Base-by-base conservation (phyloP, 1,140 invertebrate genomes). In the Agraylea sexmaculata region DNA sequence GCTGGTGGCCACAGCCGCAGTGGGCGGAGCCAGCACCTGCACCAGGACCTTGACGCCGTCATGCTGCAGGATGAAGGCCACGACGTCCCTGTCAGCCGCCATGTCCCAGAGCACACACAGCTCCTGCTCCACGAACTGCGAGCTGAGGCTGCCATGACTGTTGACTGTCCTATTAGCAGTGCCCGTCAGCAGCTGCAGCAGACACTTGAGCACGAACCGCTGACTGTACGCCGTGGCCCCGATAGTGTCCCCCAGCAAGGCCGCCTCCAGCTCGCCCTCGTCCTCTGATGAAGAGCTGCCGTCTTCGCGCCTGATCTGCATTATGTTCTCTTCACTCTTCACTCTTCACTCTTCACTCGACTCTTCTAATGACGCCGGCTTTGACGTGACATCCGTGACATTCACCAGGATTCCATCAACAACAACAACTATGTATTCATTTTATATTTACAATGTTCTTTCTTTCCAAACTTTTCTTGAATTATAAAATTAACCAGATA, bases 61-160 rank as follows among this genome's bases (percentile, higher is more conserved):
- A 44, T 80, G 68, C 48, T 77, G 63, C 35, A 78, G 54, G 3
- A 85, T 59, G 52, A 77, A 75, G n/a, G 69, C 44, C 2, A 77
- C 74, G 2, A 85, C 72, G 51, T 83, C 81, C 50, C 70, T 68
- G 43, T 85, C 75, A 0, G 73, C 57, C 7, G 80, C 79, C 77
- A 84, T 83, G 47, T 87, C 80, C 83, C 82, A 87, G 1, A 87
- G 52, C 15, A 70, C 73, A 51, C 80, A 83, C 4, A 85, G 58
- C 43, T 83, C 74, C 11, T 71, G 66, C 66, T 85, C 81, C 15
- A 80, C 53, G 4, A 68, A 54, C 33, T 71, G 28, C 64, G 49
- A 48, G 68, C 58, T 46, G 70, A 61, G 46, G 65, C 56, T 2
- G 63, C 50, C 10, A 65, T 52, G 12, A 62, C 57, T 42, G n/a